A percentile compares a stretch with the other conserved stretches of the same genome.
Evolutionary conservation across 2,888 invertebrate genomes (phyloP).

Genomic region (Polymixis flavicincta): DNA sequence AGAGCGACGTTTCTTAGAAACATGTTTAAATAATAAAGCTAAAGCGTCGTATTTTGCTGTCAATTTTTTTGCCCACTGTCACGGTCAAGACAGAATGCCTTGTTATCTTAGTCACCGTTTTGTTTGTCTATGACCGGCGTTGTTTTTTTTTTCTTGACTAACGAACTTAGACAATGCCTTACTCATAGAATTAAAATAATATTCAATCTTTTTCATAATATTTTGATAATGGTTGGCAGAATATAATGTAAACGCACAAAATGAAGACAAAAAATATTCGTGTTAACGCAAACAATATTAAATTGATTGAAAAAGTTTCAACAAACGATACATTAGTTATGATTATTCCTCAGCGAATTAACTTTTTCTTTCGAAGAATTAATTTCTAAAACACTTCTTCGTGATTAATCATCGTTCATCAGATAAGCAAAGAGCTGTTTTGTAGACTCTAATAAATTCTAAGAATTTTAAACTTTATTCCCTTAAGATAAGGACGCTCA

Average conservation of each 20-base stretch:
- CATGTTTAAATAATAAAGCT: neutral
- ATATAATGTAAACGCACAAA: neutral
- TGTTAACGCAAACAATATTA: neutral
- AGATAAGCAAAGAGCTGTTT: conserved; percentile 38
- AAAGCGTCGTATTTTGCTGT: neutral
- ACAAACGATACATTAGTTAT: conserved; percentile 25
- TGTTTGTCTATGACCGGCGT: conserved; percentile 36
- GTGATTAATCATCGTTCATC: conserved; percentile 56
- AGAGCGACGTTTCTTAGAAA: neutral
- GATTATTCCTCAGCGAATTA: conserved; percentile 15
- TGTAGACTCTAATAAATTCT: neutral
- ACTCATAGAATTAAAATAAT: neutral
- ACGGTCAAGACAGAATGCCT: conserved; percentile 3
- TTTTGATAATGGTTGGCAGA: neutral
- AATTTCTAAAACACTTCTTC: conserved; percentile 45
- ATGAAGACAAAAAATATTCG: neutral
- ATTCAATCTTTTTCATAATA: no score
- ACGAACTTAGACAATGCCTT: neutral
- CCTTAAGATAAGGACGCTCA: conserved; percentile 6
- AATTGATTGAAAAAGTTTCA: neutral
- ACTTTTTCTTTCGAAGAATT: conserved; percentile 30
- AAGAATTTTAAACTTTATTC: conserved; percentile 28
- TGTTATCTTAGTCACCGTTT: conserved; percentile 32
- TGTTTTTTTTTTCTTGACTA: conserved; percentile 4
- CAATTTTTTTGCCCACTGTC: conserved; percentile 22